phyloP scores from a whole-genome alignment of 2,113 vertebrate genomes.

The Tetrao urogallus region DNA sequence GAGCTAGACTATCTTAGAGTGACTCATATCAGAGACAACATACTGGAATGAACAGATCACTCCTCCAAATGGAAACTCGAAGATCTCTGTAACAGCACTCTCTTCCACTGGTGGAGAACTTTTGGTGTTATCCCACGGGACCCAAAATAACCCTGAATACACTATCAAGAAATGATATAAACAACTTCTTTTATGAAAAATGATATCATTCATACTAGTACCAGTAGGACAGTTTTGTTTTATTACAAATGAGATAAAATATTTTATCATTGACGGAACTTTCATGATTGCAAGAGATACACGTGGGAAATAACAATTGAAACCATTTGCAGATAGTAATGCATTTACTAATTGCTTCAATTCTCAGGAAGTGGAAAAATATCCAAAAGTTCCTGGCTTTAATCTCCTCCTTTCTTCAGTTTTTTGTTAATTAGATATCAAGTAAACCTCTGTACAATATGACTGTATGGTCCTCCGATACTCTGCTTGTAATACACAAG shows the following conservation, averaged over 20 bases:
- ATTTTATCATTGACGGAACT: background rate
- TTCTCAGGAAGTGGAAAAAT: constrained; percentile 18
- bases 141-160: background rate
- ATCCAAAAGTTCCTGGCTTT: constrained; percentile 8
- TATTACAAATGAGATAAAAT: background rate
- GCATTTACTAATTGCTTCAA: constrained; percentile 43
- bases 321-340: constrained; percentile 17
- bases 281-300: background rate
- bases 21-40: background rate
- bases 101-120: background rate
- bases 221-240: background rate
- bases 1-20: background rate
- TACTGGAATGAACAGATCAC: background rate
- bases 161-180: background rate
- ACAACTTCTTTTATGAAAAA: background rate
- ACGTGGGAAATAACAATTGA: constrained; percentile 28
- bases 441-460: background rate
- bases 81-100: background rate
- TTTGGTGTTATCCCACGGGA: background rate
- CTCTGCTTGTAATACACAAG: background rate
- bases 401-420: background rate
- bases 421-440: background rate
- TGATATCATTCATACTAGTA: background rate
- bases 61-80: background rate
- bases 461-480: background rate